phyloP scores from a whole-genome alignment of 2,113 vertebrate genomes.

The Hylia prasina region DNA sequence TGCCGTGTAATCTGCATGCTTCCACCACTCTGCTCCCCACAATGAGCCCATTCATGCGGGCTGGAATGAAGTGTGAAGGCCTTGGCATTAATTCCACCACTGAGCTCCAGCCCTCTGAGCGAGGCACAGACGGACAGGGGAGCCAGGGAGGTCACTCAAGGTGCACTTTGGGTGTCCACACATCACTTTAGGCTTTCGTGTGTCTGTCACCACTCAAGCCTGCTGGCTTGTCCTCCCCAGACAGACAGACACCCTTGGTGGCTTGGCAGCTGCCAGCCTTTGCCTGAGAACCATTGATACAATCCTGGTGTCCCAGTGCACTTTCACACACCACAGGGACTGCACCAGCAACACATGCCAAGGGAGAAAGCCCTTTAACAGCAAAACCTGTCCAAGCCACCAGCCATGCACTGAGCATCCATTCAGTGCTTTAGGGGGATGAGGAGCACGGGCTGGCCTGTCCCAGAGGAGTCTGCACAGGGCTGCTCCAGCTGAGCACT shows the following conservation, averaged over 20 bases:
- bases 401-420: not conserved
- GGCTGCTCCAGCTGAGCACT: not conserved
- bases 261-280: not conserved
- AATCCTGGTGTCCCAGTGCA: not conserved
- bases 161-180: not conserved
- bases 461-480: not conserved
- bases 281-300: not conserved
- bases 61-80: slow-evolving; percentile 44
- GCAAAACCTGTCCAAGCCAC: not conserved
- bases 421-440: not conserved
- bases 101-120: not conserved
- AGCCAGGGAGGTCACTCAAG: not conserved
- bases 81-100: slow-evolving; percentile 3
- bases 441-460: fast-evolving
- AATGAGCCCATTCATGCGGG: slow-evolving; percentile 31
- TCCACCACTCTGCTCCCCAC: not conserved
- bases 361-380: not conserved
- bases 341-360: not conserved
- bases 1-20: not conserved
- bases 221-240: not conserved
- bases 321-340: not conserved
- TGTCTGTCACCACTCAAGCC: not conserved
- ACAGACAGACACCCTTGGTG: not conserved
- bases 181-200: fast-evolving
- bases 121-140: not conserved